Conservation (phyloP, 2,888 invertebrate genomes). For the Operophtera brumata region DNA sequence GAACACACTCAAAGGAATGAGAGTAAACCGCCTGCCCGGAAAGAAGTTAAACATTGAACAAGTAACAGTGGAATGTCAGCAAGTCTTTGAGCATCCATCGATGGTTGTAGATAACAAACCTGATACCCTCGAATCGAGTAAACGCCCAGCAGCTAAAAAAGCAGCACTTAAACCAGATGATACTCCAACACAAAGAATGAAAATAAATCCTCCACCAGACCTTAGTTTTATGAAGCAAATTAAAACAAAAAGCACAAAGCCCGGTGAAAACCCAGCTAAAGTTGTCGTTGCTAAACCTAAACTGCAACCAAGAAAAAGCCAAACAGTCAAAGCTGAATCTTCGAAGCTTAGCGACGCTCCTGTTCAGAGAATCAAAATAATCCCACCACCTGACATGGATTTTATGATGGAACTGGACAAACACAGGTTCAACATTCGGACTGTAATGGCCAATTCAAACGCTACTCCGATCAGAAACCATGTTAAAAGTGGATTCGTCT, state of each 20-base stretch:
- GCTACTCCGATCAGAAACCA: constrained; percentile 42
- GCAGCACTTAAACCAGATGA: neutral
- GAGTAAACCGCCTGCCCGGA: neutral
- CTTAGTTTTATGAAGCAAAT: constrained; percentile 9
- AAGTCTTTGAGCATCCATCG: neutral
- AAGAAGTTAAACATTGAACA: constrained; percentile 9
- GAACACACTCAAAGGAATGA: neutral
- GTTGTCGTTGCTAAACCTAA: neutral
- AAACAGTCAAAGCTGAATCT: constrained; percentile 1
- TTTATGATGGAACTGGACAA: constrained; percentile 25
- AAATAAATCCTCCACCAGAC: constrained; percentile 18
- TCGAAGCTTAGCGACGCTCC: neutral
- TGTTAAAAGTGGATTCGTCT: constrained; percentile 37
- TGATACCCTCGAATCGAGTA: neutral
- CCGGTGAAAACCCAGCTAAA: neutral
- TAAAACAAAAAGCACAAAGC: constrained; percentile 1
- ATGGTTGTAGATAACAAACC: neutral
- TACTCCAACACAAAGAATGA: constrained; percentile 3
- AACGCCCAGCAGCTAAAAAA: neutral
- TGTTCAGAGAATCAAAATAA: constrained; percentile 15
- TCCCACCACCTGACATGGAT: constrained; percentile 22
- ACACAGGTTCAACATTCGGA: constrained; percentile 19
- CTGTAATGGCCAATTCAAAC: constrained; percentile 43
- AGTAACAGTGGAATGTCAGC: neutral
- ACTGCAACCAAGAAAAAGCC: neutral